Conservation (phyloP, 2,888 invertebrate genomes). For the Pteria penguin region DNA sequence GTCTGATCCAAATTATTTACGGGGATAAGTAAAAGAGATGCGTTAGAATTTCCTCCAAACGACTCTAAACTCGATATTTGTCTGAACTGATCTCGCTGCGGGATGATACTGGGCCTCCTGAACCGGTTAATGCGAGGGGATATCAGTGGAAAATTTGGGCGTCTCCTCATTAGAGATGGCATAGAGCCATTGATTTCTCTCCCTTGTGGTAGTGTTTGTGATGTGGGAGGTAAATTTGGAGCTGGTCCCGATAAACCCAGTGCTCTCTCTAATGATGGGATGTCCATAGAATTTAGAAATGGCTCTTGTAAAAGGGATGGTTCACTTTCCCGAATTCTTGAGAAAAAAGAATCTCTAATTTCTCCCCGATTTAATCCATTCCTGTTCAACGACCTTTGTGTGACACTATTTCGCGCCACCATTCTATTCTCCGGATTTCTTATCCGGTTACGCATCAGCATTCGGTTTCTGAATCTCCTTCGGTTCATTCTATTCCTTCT, state of each 20-base stretch:
- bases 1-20: conserved; percentile 7
- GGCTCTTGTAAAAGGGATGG: background rate
- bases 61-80: conserved; percentile 10
- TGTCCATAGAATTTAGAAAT: background rate
- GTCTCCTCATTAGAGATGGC: background rate
- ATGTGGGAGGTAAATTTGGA: background rate
- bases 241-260: background rate
- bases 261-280: background rate
- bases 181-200: background rate
- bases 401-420: background rate
- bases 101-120: conserved; percentile 3
- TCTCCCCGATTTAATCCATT: background rate
- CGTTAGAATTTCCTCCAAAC: background rate
- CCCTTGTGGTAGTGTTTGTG: background rate
- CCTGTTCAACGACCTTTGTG: background rate
- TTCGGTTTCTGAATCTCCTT: background rate
- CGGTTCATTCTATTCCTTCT: background rate
- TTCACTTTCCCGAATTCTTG: background rate
- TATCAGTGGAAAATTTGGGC: background rate
- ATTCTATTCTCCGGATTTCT: background rate
- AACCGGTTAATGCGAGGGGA: background rate
- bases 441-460: background rate
- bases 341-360: conserved; percentile 4
- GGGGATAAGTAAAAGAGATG: conserved; percentile 13
- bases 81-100: conserved; percentile 5